Evolutionary conservation across 1,140 invertebrate genomes (phyloP).

Genomic region (Danaus melanippus): DNA sequence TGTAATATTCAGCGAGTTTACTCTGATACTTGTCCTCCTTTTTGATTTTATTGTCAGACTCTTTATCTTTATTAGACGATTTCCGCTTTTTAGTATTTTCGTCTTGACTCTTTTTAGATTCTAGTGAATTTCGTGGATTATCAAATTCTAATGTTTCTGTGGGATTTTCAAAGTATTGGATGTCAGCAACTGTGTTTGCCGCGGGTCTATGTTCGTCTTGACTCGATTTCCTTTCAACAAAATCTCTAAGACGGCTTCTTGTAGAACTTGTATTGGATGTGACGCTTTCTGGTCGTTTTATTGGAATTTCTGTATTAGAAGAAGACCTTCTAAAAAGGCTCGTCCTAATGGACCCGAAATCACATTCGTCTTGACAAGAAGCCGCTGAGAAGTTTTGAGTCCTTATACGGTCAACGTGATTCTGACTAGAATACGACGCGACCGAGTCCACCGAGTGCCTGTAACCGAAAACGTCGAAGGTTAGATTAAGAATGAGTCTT

Average conservation of each 20-base stretch:
- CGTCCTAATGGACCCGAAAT: conserved; percentile 65
- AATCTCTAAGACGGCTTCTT: conserved; percentile 68
- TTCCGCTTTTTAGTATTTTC: conserved; percentile 61
- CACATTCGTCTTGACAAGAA: conserved; percentile 67
- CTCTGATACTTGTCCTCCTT: conserved; percentile 68
- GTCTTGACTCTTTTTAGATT: conserved; percentile 51
- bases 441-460: conserved; percentile 73
- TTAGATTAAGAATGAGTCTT: conserved; percentile 40
- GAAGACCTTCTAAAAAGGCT: conserved; percentile 64
- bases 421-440: conserved; percentile 72
- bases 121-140: conserved; percentile 48
- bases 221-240: conserved; percentile 68
- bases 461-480: conserved; percentile 48
- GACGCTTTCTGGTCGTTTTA: conserved; percentile 62
- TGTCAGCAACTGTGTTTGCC: conserved; percentile 61
- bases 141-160: conserved; percentile 69
- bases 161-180: conserved; percentile 70
- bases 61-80: conserved; percentile 45
- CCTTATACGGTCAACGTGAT: conserved; percentile 73
- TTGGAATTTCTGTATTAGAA: conserved; percentile 62
- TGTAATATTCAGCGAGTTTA: conserved; percentile 64
- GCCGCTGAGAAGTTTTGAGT: conserved; percentile 67
- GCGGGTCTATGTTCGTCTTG: conserved; percentile 63
- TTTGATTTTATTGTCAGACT: conserved; percentile 55
- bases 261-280: conserved; percentile 64